Conservation (phyloP, 1,140 invertebrate genomes). For the Achatina immaculata region DNA sequence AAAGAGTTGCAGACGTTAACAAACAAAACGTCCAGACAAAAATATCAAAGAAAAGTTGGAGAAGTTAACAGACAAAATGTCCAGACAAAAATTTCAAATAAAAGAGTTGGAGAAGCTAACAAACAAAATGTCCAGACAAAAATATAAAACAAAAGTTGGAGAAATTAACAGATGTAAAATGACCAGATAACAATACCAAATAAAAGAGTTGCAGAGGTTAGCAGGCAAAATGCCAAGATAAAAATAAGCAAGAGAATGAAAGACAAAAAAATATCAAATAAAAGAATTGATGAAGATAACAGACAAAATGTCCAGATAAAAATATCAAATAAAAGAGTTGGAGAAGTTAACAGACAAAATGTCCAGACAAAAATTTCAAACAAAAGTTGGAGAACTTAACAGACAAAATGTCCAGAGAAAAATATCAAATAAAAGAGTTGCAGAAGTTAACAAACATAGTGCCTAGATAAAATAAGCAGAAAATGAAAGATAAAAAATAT, state of each 20-base stretch:
- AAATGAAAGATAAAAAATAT: slow-evolving; percentile 21
- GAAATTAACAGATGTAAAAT: too few species aligned
- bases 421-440: neutral
- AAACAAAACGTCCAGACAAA: too few species aligned
- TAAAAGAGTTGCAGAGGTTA: neutral
- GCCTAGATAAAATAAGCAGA: too few species aligned
- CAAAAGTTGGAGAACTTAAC: neutral
- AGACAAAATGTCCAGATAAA: neutral
- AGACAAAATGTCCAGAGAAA: neutral
- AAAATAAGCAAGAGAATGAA: too few species aligned
- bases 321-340: neutral
- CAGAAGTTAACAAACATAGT: neutral
- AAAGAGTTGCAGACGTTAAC: too few species aligned
- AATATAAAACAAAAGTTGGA: too few species aligned
- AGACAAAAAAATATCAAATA: too few species aligned
- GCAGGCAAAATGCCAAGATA: neutral
- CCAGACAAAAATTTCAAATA: too few species aligned
- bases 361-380: neutral
- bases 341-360: neutral
- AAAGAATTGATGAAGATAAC: slow-evolving; percentile 8
- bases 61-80: neutral
- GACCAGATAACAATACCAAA: neutral
- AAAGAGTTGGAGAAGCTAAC: neutral
- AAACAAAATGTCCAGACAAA: too few species aligned
- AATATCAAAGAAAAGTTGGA: too few species aligned